Percentiles rank a stretch among this genome's conserved stretches.
Conservation (phyloP, 35 echinoderm and acorn worm species). For the Lytechinus pictus region DNA sequence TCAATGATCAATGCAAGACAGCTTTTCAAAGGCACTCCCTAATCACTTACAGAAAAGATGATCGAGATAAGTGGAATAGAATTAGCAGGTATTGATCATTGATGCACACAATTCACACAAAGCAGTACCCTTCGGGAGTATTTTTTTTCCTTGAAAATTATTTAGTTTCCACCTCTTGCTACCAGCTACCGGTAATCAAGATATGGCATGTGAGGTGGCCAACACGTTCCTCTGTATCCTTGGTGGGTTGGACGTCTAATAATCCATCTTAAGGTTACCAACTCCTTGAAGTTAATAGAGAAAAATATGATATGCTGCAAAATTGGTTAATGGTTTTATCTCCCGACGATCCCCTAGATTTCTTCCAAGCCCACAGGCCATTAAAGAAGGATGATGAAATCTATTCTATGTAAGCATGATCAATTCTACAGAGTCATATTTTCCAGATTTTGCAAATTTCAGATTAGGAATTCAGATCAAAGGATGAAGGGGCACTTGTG, state of each 20-base stretch:
- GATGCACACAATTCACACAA: not conserved
- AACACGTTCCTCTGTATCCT: no score
- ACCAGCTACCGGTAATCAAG: no score
- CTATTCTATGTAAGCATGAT: not conserved
- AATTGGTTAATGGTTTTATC: no score
- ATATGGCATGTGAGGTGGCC: no score
- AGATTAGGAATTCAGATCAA: not conserved
- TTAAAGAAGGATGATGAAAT: not conserved
- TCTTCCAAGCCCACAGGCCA: no score
- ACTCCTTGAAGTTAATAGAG: no score
- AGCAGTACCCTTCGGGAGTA: not conserved
- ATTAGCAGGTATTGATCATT: not conserved
- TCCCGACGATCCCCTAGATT: no score
- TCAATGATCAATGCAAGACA: no score
- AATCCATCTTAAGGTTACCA: no score
- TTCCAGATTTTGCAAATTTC: not conserved
- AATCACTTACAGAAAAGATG: not conserved
- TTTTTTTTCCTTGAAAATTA: not conserved
- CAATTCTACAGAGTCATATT: not conserved
- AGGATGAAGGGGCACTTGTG: not conserved
- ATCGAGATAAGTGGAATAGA: not conserved
- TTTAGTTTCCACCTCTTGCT: no score
- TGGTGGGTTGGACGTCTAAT: no score
- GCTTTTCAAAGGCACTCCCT: not conserved
- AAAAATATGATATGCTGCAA: no score